Evolutionary conservation across 2,113 vertebrate species (phyloP), one percentile per base, ranked within the genome.

Genomic region (Rhynchopsitta pachyrhyncha): DNA sequence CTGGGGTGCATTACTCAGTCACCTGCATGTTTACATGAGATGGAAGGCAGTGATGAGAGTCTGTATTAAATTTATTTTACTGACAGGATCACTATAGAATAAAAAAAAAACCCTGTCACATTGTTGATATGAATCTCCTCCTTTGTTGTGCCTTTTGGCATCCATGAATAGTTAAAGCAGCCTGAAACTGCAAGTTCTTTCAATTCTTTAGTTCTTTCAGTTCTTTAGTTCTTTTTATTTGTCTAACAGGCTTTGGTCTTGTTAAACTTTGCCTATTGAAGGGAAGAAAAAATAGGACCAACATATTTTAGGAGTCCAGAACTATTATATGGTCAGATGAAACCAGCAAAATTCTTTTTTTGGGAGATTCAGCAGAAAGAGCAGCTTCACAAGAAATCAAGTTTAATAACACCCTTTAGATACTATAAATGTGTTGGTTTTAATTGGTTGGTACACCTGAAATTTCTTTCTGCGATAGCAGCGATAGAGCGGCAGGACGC

Each of bases 71-170:
- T 95, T 94, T 92, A 70, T 92, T 93, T 90, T 71, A 82, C 95
- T 96, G 95, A 89, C 92, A 93, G 91, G 73, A 78, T 84, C 84
- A 22, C 63, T 50, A 3, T 14, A 93, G 79, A 96, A 92, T 90
- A 91, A 88, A 95, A 88, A 70, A 95, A 84, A 70, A 53, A 2
- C 22, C 41, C 88, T 92, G 84, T 89, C 94, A 96, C 62, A 11
- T 3, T 68, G 23, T 25, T 95, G 88, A 87, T 88, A 44, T 5
- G 25, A 85, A 87, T 93, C 96, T 94, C 62, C 82, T 95, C 68
- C 84, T 96, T 77, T 77, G 71, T 93, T 90, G 93, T 93, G 95
- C 94, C 96, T 97, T 88, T 96, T 97, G 97, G 96, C 96, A 93
- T 84, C 80, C 44, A 3, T 52, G 80, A 80, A 47, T 95, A 96